phyloP scores from a whole-genome alignment of 1,140 invertebrate genomes.

The Leucophenga varia region DNA sequence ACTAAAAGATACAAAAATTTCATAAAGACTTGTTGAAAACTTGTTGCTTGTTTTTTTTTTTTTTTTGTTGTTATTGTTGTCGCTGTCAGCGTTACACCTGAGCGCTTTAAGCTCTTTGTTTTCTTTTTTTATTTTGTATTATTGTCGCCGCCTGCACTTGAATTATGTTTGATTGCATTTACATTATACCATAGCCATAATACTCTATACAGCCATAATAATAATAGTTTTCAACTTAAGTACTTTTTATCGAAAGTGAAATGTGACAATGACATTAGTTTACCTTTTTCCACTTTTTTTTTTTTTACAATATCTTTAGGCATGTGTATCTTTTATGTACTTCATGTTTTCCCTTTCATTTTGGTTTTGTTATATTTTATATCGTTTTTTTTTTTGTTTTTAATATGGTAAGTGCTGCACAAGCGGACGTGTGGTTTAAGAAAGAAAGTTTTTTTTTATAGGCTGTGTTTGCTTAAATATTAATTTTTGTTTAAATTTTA shows the following conservation, averaged over 20 bases:
- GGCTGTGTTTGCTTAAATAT: background rate
- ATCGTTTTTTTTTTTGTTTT: too few relatives aligned
- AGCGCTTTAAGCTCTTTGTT: conserved; percentile 8
- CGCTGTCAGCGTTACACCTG: conserved; percentile 35
- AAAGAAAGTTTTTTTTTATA: conserved; percentile 28
- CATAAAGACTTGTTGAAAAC: too few relatives aligned
- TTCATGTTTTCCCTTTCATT: conserved; percentile 41
- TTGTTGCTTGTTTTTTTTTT: too few relatives aligned
- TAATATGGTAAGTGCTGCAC: too few relatives aligned
- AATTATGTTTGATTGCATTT: background rate
- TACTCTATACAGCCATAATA: too few relatives aligned
- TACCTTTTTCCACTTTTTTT: too few relatives aligned
- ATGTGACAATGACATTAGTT: conserved; percentile 46
- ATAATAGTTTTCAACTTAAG: too few relatives aligned
- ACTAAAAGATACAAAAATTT: too few relatives aligned
- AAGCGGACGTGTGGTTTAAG: conserved; percentile 9
- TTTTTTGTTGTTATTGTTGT: too few relatives aligned
- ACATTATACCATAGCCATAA: too few relatives aligned
- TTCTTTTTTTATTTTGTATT: too few relatives aligned
- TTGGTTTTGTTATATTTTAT: conserved; percentile 1
- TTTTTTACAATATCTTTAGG: conserved; percentile 2
- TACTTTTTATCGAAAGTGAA: conserved; percentile 40
- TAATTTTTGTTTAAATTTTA: too few relatives aligned
- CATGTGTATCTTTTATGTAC: background rate
- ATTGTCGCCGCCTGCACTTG: conserved; percentile 19